Base-by-base conservation (phyloP, 2,113 vertebrate species). In the Gallinago undulata region DNA sequence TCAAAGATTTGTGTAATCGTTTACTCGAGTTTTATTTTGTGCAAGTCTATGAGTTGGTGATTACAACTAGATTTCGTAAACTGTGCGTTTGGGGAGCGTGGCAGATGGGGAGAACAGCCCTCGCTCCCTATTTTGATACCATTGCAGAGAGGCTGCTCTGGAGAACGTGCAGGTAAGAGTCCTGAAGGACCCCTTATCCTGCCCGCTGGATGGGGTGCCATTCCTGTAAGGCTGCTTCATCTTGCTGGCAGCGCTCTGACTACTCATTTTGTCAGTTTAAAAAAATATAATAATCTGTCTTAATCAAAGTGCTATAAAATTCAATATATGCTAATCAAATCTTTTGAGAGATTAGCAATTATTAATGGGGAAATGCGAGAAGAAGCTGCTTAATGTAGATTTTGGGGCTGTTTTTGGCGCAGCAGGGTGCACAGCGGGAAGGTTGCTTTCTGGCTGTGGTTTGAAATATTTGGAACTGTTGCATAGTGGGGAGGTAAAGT, bases 81-180 rank as follows among this genome's bases (percentile, higher is more conserved):
- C 13, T 13, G 16, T 24, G 2, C 51, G 0, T 67, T 78, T 4
- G 17, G n/a, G 31, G 43, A 80, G 31, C 0, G 18, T 15, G 73
- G 57, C 23, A 24, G 27, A 8, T 9, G 43, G 47, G 68, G 37
- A 76, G 9, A 62, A 35, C 55, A 39, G 50, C 6, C 0, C 3
- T 9, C 14, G 19, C 33, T 62, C n/a, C 27, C 27, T 35, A 0
- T 11, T 19, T 27, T 13, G 25, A 43, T 2, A 0, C 5, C 10
- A 1, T 1, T 22, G 28, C 24, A 17, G 70, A 41, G 51, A 33
- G 8, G 13, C 39, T 47, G 70, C 39, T 47, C 57, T 11, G 28
- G 23, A 39, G 48, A 57, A 7, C 0, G 0, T 5, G 0, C 21
- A 23, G 27, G 14, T 39, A 6, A 57, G 75, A 57, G 5, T 9